Percentiles rank a stretch among this genome's conserved stretches.
These are phyloP conservation scores for Xestobium rufovillosum DNA, from an alignment of 2,888 invertebrate species.

Conservation along the genomic window DNA sequence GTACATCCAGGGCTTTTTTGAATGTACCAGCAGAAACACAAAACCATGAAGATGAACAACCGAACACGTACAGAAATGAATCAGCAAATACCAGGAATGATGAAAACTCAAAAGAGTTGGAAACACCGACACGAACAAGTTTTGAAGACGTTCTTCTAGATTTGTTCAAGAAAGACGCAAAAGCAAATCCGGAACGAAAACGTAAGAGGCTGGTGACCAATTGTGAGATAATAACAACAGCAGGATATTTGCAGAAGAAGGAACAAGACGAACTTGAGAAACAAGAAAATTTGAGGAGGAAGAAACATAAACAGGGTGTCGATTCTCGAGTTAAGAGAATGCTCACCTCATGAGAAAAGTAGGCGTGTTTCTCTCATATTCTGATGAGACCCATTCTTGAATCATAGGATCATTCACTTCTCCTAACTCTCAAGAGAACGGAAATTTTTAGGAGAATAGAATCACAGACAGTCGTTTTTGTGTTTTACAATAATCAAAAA, in stretches of 20 bases:
- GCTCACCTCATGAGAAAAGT: no score
- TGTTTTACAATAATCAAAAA: no score
- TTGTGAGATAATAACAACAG: slow-evolving; percentile 12
- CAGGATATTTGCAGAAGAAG: slow-evolving; percentile 9
- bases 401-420: no score
- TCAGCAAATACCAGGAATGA: slow-evolving; percentile 8
- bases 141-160: slow-evolving; percentile 11
- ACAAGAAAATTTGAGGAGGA: slow-evolving; percentile 3
- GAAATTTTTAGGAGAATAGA: no score
- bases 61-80: slow-evolving; percentile 6
- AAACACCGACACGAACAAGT: slow-evolving; percentile 10
- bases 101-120: slow-evolving; percentile 8
- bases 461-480: no score
- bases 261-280: slow-evolving; percentile 7
- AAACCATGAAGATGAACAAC: slow-evolving; percentile 7
- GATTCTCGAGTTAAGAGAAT: no score
- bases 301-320: neutral
- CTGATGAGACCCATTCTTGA: no score
- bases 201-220: slow-evolving; percentile 9
- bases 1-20: slow-evolving; percentile 7
- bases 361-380: no score
- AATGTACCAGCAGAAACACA: slow-evolving; percentile 9
- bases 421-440: no score
- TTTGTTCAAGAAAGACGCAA: slow-evolving; percentile 9
- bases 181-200: slow-evolving; percentile 8